Conservation (phyloP, 2,113 vertebrate genomes). For the Siniperca knerii region DNA sequence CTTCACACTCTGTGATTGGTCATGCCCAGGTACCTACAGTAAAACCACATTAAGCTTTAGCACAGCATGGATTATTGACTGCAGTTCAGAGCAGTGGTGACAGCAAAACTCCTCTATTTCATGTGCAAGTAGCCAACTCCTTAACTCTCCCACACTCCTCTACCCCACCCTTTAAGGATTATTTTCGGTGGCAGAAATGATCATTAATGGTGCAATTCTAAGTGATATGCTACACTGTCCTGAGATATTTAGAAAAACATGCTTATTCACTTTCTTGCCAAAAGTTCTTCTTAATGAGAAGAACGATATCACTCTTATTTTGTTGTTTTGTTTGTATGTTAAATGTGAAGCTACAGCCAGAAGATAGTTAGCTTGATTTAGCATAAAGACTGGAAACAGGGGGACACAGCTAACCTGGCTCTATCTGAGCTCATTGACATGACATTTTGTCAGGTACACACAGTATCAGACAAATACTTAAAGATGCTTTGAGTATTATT, state of each 20-base stretch:
- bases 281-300: too few species aligned
- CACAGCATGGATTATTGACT: conserved; percentile 41
- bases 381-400: too few species aligned
- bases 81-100: conserved; percentile 14
- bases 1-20: conserved; percentile 32
- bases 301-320: too few species aligned
- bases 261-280: too few species aligned
- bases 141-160: conserved; percentile 9
- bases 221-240: too few species aligned
- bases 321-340: too few species aligned
- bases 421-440: too few species aligned
- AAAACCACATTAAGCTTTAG: conserved; percentile 44
- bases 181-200: conserved; percentile 11
- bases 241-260: not conserved
- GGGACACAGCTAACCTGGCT: too few species aligned
- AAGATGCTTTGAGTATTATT: conserved; percentile 19
- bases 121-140: conserved; percentile 10
- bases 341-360: too few species aligned
- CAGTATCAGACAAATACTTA: conserved; percentile 14
- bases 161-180: not conserved
- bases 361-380: too few species aligned
- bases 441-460: conserved; percentile 4
- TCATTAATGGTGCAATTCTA: not conserved
- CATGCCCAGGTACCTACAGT: conserved; percentile 14
- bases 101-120: conserved; percentile 28